phyloP scores from a whole-genome alignment of 2,797 vertebrate species.

The Falco peregrinus region DNA sequence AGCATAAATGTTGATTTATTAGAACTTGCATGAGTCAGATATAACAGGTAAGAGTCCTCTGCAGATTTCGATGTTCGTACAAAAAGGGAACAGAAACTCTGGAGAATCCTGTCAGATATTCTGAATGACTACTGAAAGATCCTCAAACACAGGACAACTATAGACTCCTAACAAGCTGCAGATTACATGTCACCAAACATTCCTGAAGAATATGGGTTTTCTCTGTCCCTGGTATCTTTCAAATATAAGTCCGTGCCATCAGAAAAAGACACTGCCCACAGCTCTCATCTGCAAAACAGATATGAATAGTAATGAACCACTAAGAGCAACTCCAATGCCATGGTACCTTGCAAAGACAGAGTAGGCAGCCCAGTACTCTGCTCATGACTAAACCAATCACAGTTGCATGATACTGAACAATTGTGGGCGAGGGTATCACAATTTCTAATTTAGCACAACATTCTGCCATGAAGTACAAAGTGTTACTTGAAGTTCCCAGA shows the following conservation, averaged over 20 bases:
- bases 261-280: not conserved
- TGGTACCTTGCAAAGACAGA: not conserved
- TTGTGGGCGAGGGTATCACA: slow-evolving; percentile 48
- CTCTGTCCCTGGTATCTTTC: not conserved
- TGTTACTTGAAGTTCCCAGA: slow-evolving; percentile 34
- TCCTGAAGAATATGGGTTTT: not conserved
- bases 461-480: slow-evolving; percentile 44
- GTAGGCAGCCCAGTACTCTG: slow-evolving; percentile 26
- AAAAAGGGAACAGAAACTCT: not conserved
- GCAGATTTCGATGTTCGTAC: not conserved
- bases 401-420: slow-evolving; percentile 10
- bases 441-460: slow-evolving; percentile 57
- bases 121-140: not conserved
- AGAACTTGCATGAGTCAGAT: not conserved
- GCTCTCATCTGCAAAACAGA: not conserved
- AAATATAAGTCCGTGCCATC: not conserved
- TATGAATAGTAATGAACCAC: not conserved
- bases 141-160: not conserved
- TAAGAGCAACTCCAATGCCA: not conserved
- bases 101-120: not conserved
- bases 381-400: slow-evolving; percentile 49
- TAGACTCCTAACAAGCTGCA: not conserved
- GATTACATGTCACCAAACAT: not conserved
- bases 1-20: not conserved
- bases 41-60: not conserved